Conservation (phyloP, 2,888 invertebrate species). For the Meiosimyza platycephala region DNA sequence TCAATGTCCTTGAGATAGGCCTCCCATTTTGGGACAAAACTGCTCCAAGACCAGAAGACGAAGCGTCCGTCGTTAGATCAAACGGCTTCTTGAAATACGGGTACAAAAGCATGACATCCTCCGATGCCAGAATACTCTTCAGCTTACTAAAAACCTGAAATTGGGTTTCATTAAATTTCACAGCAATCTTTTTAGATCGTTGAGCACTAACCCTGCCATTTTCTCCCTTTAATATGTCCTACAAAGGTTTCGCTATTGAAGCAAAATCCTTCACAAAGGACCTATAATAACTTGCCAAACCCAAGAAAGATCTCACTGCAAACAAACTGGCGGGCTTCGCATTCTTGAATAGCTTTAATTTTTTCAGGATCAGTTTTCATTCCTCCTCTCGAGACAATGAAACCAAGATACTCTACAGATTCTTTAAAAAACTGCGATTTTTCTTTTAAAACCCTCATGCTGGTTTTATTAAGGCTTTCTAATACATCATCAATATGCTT, state of each 20-base stretch:
- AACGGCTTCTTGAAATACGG: constrained; percentile 39
- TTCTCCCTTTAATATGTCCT: constrained; percentile 31
- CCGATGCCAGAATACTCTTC: constrained; percentile 34
- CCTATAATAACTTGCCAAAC: constrained; percentile 31
- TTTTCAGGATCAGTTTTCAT: too few species aligned
- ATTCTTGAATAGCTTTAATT: background rate
- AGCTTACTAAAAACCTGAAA: constrained; percentile 36
- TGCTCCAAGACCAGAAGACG: constrained; percentile 49
- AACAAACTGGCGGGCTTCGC: constrained; percentile 13
- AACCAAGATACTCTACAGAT: constrained; percentile 19
- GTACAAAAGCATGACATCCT: constrained; percentile 35
- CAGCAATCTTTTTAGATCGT: constrained; percentile 20
- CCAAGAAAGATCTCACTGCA: constrained; percentile 34
- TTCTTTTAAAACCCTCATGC: constrained; percentile 14
- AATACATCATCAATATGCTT: constrained; percentile 19
- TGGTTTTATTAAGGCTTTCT: background rate
- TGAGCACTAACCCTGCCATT: constrained; percentile 24
- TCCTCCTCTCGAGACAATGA: background rate
- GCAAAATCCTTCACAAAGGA: constrained; percentile 43
- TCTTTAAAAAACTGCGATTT: constrained; percentile 25
- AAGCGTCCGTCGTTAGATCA: constrained; percentile 53
- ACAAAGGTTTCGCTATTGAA: constrained; percentile 33
- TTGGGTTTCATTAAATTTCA: constrained; percentile 27
- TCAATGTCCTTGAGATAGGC: constrained; percentile 52
- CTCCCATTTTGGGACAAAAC: constrained; percentile 53